phyloP scores from a whole-genome alignment of 2,888 invertebrate genomes.

The Pristionchus fissidentatus region DNA sequence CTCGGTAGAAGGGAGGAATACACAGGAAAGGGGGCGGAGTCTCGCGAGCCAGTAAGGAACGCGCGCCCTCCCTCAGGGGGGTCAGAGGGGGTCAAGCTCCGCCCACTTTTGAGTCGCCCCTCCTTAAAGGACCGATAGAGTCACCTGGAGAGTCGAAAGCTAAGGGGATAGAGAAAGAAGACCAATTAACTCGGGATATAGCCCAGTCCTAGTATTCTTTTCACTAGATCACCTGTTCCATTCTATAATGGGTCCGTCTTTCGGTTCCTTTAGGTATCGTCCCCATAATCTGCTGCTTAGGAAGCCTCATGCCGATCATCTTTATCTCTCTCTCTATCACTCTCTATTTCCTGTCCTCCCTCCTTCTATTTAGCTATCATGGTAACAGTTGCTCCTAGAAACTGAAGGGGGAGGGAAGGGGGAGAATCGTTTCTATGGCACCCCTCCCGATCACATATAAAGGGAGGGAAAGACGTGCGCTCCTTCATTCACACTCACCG shows the following conservation, averaged over 20 bases:
- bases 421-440: conserved; percentile 26
- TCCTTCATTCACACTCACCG: conserved; percentile 14
- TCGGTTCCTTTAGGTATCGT: neutral
- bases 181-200: conserved; percentile 20
- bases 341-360: conserved; percentile 22
- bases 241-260: conserved; percentile 8
- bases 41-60: neutral
- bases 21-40: conserved; percentile 17
- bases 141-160: too few relatives aligned
- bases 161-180: conserved; percentile 9
- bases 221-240: conserved; percentile 24
- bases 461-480: neutral
- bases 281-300: neutral
- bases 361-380: conserved; percentile 37
- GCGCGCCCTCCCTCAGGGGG: too few relatives aligned
- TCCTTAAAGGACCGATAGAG: neutral
- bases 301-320: conserved; percentile 20
- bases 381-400: conserved; percentile 42
- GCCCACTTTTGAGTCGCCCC: neutral
- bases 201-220: neutral
- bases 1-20: neutral
- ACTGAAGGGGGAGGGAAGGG: conserved; percentile 29
- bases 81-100: conserved; percentile 6
- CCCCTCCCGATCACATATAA: conserved; percentile 11
- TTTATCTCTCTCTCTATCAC: neutral